These are phyloP conservation scores for human (Homo sapiens) DNA, from an alignment of 2,113 vertebrate genomes.

Conservation along the genomic window DNA sequence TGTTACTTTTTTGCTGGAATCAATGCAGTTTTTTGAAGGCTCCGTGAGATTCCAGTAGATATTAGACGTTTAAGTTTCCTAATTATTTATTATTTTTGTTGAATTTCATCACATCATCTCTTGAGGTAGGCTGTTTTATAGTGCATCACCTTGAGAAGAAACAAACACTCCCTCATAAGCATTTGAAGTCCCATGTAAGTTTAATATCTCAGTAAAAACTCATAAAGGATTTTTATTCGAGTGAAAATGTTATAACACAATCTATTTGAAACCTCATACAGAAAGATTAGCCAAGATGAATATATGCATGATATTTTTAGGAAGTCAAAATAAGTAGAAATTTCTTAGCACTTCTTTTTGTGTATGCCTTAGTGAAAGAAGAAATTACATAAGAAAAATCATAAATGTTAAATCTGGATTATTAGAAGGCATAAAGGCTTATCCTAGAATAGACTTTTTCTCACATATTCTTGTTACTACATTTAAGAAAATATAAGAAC, in stretches of 20 bases:
- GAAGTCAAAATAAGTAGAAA: slow-evolving; percentile 73
- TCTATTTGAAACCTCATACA: slow-evolving; percentile 67
- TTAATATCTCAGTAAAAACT: slow-evolving; percentile 47
- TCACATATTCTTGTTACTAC: slow-evolving; percentile 52
- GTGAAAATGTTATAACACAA: slow-evolving; percentile 69
- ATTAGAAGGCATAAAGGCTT: slow-evolving; percentile 64
- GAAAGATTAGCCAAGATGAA: slow-evolving; percentile 78
- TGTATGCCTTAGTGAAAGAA: slow-evolving; percentile 64
- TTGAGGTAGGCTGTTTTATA: slow-evolving; percentile 54
- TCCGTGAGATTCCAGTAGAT: not conserved
- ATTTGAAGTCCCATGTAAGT: not conserved
- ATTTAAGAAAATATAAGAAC: slow-evolving; percentile 50
- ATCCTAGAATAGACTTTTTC: slow-evolving; percentile 57
- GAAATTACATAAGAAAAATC: slow-evolving; percentile 72
- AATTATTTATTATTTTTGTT: slow-evolving; percentile 36
- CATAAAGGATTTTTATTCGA: slow-evolving; percentile 61
- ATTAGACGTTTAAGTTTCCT: not conserved
- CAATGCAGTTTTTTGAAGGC: not conserved
- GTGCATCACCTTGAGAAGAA: slow-evolving; percentile 46
- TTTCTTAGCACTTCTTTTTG: slow-evolving; percentile 70
- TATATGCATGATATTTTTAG: slow-evolving; percentile 76
- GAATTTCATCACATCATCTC: not conserved
- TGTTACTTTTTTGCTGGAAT: slow-evolving; percentile 49
- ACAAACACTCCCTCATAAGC: not conserved
- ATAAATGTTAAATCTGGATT: slow-evolving; percentile 69